Percentiles rank a stretch among this genome's conserved stretches.
phyloP scores from a whole-genome alignment of 2,888 invertebrate species.

The Doris montereyensis region DNA sequence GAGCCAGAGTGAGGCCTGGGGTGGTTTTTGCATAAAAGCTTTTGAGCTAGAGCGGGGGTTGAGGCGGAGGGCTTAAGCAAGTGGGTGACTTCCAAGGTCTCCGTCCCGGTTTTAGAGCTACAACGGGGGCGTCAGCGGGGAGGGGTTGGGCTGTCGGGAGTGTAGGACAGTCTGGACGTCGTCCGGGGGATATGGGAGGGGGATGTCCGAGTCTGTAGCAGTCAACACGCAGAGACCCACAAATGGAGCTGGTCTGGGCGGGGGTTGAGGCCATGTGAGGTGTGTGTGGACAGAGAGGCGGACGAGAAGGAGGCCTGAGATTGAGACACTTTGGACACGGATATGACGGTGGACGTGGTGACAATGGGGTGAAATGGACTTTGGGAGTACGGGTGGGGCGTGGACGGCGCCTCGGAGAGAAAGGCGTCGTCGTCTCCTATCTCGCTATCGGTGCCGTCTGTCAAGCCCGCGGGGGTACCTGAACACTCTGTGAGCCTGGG shows the following conservation, averaged over 20 bases:
- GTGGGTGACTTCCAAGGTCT: no score
- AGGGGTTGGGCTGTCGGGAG: background rate
- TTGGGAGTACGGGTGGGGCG: constrained; percentile 39
- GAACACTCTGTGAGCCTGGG: background rate
- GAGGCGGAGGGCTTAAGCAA: background rate
- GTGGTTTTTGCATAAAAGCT: background rate
- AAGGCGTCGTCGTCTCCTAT: constrained; percentile 34
- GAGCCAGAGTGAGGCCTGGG: background rate
- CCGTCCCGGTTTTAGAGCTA: no score
- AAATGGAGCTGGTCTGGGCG: no score
- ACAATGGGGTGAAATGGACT: constrained; percentile 31
- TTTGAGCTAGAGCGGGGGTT: background rate
- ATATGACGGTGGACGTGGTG: background rate
- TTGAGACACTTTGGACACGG: background rate
- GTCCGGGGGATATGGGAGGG: no score
- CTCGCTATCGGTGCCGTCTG: background rate
- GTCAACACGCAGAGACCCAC: no score
- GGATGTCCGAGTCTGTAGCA: background rate
- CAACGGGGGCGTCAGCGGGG: background rate
- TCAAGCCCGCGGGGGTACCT: no score
- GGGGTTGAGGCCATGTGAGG: no score
- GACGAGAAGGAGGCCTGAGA: background rate
- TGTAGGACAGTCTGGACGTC: no score
- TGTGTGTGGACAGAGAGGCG: background rate
- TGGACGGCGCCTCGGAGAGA: constrained; percentile 33